Evolutionary conservation across 2,113 vertebrate genomes (phyloP), one percentile per base, ranked within the genome.

Genomic region (Strix uralensis): DNA sequence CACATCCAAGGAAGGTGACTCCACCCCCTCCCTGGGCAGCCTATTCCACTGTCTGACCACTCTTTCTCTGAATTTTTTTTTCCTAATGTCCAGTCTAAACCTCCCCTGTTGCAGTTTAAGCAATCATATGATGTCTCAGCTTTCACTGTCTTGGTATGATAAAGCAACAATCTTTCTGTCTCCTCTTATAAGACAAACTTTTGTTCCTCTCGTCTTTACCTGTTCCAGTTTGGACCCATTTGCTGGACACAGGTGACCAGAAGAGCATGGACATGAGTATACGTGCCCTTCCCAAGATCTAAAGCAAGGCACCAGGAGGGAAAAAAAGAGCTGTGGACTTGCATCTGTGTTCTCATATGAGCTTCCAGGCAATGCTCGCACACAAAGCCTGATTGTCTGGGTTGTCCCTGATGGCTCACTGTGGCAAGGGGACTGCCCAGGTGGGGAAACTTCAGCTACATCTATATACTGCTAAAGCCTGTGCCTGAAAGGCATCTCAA

Each of bases 191-290:
- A 52, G n/a, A 34, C 13, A 65, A 80, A 32, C 2, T n/a, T 59
- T 82, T 73, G 30, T 34, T 85, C 42, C 25, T 62, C 11, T 21
- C 13, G 27, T 20, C 32, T 66, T 75, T 2, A 0, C 10, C 62
- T 77, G 32, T 29, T 69, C 44, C 32, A 13, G 21, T 81, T 69
- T 55, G 72, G n/a, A 46, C 47, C 25, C 16, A 2, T 32, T 55
- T 70, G 8, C 25, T 59, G 71, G 52, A 51, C 47, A 66, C 10
- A 54, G 78, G 47, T 44, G 58, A 54, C 47, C 58, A 86, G 73
- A 61, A 86, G 32, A 63, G 4, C 70, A 58, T 0, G 0, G 57
- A n/a, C 66, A 40, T 3, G 2, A 9, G 7, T 8, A 51, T 7
- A 51, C 1, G 0, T 34, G 55, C 34, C 30, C 38, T 63, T 72